A percentile compares a stretch with the other conserved stretches of the same genome.
Conservation (phyloP, 2,888 invertebrate genomes). For the Ormyrus nitidulus region DNA sequence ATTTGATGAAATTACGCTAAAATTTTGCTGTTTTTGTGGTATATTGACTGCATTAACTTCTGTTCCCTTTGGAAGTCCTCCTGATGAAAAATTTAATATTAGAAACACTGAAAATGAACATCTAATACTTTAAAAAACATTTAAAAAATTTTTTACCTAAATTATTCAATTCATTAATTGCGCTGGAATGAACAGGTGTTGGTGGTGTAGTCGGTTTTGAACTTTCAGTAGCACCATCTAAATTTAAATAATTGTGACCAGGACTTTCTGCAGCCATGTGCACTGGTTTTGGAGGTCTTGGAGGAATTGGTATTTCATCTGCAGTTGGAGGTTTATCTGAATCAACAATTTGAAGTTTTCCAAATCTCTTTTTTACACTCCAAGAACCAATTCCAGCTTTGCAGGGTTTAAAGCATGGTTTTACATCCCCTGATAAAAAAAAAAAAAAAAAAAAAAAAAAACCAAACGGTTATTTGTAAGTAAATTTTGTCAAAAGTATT, state of each 20-base stretch:
- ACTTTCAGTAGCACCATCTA: slow-evolving; percentile 73
- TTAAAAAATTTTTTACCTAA: slow-evolving; percentile 24
- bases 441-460: too few species aligned
- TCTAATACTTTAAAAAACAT: neutral
- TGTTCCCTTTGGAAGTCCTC: slow-evolving; percentile 78
- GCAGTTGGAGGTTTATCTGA: slow-evolving; percentile 64
- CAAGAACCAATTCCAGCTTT: slow-evolving; percentile 78
- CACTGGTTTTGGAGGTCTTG: slow-evolving; percentile 86
- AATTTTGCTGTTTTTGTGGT: slow-evolving; percentile 76
- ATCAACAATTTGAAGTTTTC: slow-evolving; percentile 75
- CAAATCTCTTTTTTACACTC: slow-evolving; percentile 79
- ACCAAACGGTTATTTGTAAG: too few species aligned
- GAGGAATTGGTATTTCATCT: slow-evolving; percentile 79
- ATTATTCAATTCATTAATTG: slow-evolving; percentile 32
- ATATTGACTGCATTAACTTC: slow-evolving; percentile 66
- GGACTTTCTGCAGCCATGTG: slow-evolving; percentile 76
- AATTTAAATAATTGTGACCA: slow-evolving; percentile 76
- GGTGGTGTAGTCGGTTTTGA: slow-evolving; percentile 72
- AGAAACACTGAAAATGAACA: slow-evolving; percentile 4
- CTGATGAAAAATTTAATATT: neutral
- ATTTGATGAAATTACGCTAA: slow-evolving; percentile 78
- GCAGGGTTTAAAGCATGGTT: slow-evolving; percentile 79
- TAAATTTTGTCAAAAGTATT: too few species aligned
- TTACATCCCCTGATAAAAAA: slow-evolving; percentile 69
- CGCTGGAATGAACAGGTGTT: slow-evolving; percentile 63